phyloP scores from a whole-genome alignment of 2,888 invertebrate species.

The Xanthia togata region DNA sequence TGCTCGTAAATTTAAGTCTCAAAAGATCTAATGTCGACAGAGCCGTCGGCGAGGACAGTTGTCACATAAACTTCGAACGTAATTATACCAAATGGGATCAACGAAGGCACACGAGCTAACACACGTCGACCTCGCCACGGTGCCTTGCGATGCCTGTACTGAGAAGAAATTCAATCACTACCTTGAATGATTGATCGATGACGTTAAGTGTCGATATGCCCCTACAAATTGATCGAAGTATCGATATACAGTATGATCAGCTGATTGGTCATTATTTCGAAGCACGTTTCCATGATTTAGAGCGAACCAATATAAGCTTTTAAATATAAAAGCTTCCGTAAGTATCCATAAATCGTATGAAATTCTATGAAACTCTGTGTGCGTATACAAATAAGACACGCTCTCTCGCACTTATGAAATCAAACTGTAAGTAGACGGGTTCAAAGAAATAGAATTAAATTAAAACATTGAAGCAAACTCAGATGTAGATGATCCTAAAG shows the following conservation, averaged over 20 bases:
- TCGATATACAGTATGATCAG: conserved; percentile 22
- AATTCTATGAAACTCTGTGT: conserved; percentile 4
- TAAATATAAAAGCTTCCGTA: conserved; percentile 24
- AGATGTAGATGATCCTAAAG: conserved; percentile 20
- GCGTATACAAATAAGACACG: neutral
- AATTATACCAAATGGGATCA: conserved; percentile 89
- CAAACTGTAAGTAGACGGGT: neutral
- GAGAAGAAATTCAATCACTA: conserved; percentile 84
- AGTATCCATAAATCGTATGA: conserved; percentile 22
- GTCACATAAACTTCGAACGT: conserved; percentile 83
- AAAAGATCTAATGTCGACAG: conserved; percentile 67
- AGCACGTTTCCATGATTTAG: conserved; percentile 23
- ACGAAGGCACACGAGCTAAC: conserved; percentile 84
- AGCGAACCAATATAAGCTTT: neutral
- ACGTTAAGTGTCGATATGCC: conserved; percentile 59
- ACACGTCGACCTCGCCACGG: conserved; percentile 82
- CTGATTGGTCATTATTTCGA: neutral
- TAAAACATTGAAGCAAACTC: conserved; percentile 6
- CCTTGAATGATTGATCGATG: conserved; percentile 78
- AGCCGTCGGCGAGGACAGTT: conserved; percentile 84
- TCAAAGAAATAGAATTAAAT: neutral
- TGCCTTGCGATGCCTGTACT: conserved; percentile 73
- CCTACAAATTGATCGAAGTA: conserved; percentile 73
- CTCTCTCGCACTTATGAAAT: neutral
- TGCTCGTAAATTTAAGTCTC: conserved; percentile 51